A percentile compares a stretch with the other conserved stretches of the same genome.
phyloP scores from a whole-genome alignment of 2,113 vertebrate species.

The Lethenteron camtschaticum region DNA sequence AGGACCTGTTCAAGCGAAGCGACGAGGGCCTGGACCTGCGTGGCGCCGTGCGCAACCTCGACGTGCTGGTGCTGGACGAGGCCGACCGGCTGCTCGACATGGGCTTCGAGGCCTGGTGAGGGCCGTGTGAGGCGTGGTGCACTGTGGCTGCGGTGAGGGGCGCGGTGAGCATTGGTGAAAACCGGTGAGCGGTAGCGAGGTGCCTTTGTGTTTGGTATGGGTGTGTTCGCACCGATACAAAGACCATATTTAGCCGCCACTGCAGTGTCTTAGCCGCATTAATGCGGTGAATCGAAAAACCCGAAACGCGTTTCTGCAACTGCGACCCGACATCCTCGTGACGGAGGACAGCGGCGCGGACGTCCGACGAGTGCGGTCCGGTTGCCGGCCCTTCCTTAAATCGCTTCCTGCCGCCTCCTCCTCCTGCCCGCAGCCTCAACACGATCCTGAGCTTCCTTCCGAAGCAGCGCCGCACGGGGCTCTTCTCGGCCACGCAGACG shows the following conservation, averaged over 20 bases:
- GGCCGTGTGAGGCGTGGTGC: background rate
- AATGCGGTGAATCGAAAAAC: no score
- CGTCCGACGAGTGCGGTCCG: background rate
- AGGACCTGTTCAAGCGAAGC: constrained; percentile 81
- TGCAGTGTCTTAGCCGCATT: no score
- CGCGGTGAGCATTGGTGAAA: no score
- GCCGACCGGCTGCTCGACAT: constrained; percentile 78
- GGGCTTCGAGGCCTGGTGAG: constrained; percentile 80
- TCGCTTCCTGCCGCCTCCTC: background rate
- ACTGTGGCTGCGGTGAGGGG: no score
- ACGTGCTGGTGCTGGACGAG: constrained; percentile 75
- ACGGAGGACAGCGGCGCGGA: background rate
- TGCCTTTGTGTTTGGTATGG: no score
- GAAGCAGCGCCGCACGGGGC: constrained; percentile 73
- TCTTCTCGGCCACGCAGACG: constrained; percentile 89
- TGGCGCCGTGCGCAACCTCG: constrained; percentile 41
- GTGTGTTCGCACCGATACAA: no score
- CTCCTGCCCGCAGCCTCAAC: constrained; percentile 37
- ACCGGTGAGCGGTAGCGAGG: no score
- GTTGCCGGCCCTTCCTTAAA: background rate
- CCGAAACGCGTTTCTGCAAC: no score
- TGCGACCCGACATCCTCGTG: background rate
- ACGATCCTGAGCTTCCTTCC: constrained; percentile 55
- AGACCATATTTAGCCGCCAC: no score
- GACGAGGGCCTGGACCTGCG: constrained; percentile 56